These are phyloP conservation scores for Macrosiphum euphorbiae DNA, from an alignment of 2,888 invertebrate species.

Conservation along the genomic window DNA sequence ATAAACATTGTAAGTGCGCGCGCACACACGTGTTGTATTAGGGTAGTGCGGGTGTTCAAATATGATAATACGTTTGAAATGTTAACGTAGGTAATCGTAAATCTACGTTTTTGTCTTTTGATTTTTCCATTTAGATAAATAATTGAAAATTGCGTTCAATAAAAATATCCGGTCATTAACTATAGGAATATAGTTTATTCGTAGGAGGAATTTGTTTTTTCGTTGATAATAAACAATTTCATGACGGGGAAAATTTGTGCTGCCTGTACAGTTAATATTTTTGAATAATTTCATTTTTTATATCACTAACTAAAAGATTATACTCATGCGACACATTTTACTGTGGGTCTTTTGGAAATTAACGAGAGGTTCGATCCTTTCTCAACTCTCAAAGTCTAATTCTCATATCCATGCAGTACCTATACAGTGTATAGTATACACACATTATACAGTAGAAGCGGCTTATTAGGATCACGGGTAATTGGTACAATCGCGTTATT, in stretches of 20 bases:
- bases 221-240: not conserved
- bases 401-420: not conserved
- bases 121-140: not conserved
- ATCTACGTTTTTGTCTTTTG: not conserved
- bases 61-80: not conserved
- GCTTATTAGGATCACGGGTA: too few species aligned
- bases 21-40: not conserved
- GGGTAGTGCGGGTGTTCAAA: not conserved
- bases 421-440: too few species aligned
- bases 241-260: not conserved
- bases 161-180: not conserved
- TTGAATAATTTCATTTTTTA: not conserved
- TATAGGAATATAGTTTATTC: not conserved
- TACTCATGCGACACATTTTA: not conserved
- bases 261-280: not conserved
- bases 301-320: not conserved
- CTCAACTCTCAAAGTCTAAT: not conserved
- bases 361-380: not conserved
- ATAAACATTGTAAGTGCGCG: not conserved
- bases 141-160: not conserved
- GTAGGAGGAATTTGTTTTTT: not conserved
- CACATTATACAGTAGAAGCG: too few species aligned
- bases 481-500: too few species aligned
- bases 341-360: not conserved
- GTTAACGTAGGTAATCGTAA: not conserved